Evolutionary conservation across 2,113 vertebrate species (phyloP).

Genomic region (Aegotheles bennettii): DNA sequence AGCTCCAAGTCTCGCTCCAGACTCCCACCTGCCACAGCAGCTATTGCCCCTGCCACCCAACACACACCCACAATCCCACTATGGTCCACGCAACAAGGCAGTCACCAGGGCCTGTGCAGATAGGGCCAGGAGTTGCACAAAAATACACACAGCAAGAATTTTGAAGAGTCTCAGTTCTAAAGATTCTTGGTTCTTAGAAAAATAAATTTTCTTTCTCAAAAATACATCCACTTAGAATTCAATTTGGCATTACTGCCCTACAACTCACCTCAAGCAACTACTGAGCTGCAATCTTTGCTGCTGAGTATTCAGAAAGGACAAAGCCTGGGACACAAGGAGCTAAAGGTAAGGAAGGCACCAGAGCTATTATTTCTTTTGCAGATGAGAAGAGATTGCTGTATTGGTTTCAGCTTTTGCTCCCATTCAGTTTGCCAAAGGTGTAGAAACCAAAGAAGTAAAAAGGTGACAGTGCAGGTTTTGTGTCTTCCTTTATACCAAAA

Average conservation of each 20-base stretch:
- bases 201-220: neutral
- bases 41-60: neutral
- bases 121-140: neutral
- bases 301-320: neutral
- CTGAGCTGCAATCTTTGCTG: neutral
- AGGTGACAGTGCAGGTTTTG: neutral
- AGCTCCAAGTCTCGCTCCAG: neutral
- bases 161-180: neutral
- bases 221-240: neutral
- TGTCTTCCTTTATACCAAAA: neutral
- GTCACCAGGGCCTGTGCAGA: neutral
- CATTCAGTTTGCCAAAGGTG: neutral
- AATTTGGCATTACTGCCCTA: neutral
- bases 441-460: neutral
- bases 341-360: neutral
- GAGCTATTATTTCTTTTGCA: neutral
- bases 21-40: neutral
- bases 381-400: neutral
- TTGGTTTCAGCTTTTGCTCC: neutral
- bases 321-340: neutral
- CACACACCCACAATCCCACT: rapidly evolving
- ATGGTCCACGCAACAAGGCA: rapidly evolving
- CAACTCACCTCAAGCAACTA: neutral
- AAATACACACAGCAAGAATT: neutral
- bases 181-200: neutral